Conservation (phyloP, 2,888 invertebrate species). For the Nemurella pictetii region DNA sequence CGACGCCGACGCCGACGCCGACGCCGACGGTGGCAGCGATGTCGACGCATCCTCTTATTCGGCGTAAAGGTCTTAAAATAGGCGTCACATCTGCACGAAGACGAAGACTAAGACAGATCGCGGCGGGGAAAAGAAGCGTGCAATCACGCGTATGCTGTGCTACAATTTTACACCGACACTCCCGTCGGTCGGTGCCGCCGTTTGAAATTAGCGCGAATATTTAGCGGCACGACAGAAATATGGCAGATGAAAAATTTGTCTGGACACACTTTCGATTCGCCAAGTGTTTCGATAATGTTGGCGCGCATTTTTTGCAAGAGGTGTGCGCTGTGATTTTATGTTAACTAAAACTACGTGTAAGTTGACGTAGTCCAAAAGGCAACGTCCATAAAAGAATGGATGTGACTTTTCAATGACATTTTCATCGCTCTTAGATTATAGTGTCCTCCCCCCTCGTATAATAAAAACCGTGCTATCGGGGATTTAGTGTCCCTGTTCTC, state of each 20-base stretch:
- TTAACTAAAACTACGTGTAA: neutral
- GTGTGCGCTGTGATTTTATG: too few relatives aligned
- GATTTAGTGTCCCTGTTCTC: neutral
- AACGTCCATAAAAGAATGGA: neutral
- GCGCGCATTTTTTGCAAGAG: too few relatives aligned
- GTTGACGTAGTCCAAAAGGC: neutral
- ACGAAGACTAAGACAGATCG: neutral
- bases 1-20: neutral
- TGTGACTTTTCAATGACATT: constrained; percentile 21
- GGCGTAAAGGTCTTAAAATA: constrained; percentile 4
- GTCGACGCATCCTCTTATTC: constrained; percentile 6
- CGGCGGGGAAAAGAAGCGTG: neutral
- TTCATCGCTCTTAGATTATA: neutral
- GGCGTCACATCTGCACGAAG: constrained; percentile 6
- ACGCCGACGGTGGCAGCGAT: neutral
- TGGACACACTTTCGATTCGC: neutral
- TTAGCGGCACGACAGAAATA: too few relatives aligned
- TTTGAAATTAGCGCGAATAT: too few relatives aligned
- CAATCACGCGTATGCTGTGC: neutral
- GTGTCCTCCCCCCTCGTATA: neutral
- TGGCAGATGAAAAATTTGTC: neutral
- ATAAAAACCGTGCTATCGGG: neutral
- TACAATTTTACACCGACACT: neutral
- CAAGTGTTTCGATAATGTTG: too few relatives aligned
- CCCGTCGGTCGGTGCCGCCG: neutral